A percentile compares a stretch with the other conserved stretches of the same genome.
Conservation (phyloP, 2,888 invertebrate genomes). For the Halictus quadricinctus region DNA sequence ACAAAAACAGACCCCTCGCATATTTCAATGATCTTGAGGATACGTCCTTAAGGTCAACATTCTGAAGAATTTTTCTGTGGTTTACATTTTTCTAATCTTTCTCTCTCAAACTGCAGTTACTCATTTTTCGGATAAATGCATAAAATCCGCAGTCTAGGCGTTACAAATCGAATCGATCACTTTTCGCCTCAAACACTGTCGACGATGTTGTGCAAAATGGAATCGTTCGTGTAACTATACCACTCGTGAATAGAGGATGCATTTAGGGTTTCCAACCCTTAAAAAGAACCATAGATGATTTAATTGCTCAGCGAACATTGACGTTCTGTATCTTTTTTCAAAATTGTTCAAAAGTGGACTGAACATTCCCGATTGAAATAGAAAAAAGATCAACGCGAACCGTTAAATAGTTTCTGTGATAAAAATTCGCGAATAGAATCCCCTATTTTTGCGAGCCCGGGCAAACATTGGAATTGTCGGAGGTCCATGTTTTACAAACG, state of each 20-base stretch:
- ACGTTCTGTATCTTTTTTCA: not conserved
- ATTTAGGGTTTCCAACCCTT: not conserved
- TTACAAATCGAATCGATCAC: not conserved
- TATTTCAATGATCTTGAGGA: not conserved
- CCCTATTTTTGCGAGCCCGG: not conserved
- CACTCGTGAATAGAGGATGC: not conserved
- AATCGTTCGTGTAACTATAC: not conserved
- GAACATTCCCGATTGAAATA: not conserved
- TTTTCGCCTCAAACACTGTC: not conserved
- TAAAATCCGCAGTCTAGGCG: not conserved
- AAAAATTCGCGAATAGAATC: not conserved
- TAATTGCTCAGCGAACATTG: not conserved
- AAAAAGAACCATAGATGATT: not conserved
- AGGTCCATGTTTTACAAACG: not conserved
- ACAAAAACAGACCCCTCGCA: not conserved
- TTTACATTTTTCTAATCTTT: not conserved
- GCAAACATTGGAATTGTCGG: not conserved
- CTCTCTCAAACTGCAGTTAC: not conserved
- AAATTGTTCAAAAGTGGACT: not conserved
- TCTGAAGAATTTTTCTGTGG: not conserved
- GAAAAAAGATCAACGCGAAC: not conserved
- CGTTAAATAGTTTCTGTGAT: not conserved
- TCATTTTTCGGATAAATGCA: not conserved
- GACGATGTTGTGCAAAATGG: not conserved
- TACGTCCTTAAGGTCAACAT: not conserved